Evolutionary conservation across 2,113 vertebrate species (phyloP).

Genomic region (Tympanuchus pallidicinctus): DNA sequence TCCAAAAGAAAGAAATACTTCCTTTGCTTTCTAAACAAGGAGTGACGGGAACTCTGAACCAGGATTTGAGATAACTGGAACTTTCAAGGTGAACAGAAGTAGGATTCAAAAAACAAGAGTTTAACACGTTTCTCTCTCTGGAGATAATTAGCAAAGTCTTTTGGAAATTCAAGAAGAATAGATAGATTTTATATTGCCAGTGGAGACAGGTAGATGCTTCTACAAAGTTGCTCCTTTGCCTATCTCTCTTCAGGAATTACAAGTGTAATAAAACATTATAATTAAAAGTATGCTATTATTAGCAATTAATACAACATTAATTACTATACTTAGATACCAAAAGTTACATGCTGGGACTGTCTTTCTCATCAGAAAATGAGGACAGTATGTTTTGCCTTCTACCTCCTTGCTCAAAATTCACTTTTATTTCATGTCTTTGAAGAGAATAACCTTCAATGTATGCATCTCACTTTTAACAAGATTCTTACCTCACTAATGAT

Average conservation of each 20-base stretch:
- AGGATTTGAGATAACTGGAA: background rate
- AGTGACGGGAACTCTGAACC: background rate
- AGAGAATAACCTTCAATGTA: background rate
- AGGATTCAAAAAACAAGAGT: background rate
- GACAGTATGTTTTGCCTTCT: background rate
- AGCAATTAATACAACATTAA: background rate
- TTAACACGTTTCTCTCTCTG: background rate
- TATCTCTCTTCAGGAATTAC: background rate
- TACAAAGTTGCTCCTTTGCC: background rate
- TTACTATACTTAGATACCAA: background rate
- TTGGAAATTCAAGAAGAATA: background rate
- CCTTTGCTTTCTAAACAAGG: background rate
- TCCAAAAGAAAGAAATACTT: background rate
- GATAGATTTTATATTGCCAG: background rate
- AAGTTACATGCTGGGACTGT: background rate
- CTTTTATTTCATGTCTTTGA: background rate
- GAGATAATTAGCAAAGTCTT: background rate
- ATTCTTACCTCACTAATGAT: background rate
- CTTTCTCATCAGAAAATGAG: background rate
- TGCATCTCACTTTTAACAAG: background rate
- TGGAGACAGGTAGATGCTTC: background rate
- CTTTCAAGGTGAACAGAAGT: background rate
- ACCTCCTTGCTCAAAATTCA: background rate
- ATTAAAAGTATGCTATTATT: background rate
- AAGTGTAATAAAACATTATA: background rate